phyloP scores from a whole-genome alignment of 2,888 invertebrate species.

The Salpingus planirostris region DNA sequence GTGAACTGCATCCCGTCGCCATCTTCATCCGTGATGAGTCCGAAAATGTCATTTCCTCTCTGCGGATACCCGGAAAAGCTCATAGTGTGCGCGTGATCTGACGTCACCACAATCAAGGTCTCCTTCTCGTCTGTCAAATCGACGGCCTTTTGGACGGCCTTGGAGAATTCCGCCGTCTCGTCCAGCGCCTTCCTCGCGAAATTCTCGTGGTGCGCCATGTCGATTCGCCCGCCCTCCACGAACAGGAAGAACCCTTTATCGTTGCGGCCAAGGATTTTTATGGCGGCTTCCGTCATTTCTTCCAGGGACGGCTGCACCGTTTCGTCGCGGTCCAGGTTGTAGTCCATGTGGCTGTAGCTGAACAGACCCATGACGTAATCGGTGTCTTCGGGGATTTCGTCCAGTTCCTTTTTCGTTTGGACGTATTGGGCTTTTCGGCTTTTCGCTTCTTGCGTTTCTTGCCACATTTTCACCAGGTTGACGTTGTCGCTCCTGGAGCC shows the following conservation, averaged over 20 bases:
- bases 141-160: constrained; percentile 48
- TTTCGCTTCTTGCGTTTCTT: constrained; percentile 39
- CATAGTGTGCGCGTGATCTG: constrained; percentile 71
- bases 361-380: constrained; percentile 36
- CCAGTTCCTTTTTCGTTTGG: constrained; percentile 47
- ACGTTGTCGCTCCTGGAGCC: constrained; percentile 53
- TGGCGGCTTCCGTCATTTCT: constrained; percentile 73
- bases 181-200: constrained; percentile 57
- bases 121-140: constrained; percentile 54
- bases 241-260: constrained; percentile 68
- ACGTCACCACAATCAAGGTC: constrained; percentile 67
- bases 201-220: constrained; percentile 65
- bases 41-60: constrained; percentile 53
- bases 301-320: constrained; percentile 57
- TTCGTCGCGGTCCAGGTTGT: constrained; percentile 52
- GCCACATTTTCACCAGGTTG: constrained; percentile 60
- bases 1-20: constrained; percentile 53
- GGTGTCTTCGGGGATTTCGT: constrained; percentile 44
- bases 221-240: constrained; percentile 66
- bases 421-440: constrained; percentile 42
- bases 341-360: constrained; percentile 32
- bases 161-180: constrained; percentile 61
- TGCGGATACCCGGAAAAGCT: constrained; percentile 64
- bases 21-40: constrained; percentile 42
- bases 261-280: constrained; percentile 54